Percentiles rank a stretch among this genome's conserved stretches.
These are phyloP conservation scores for Minunthozetes semirufus DNA, from an alignment of 2,888 invertebrate species.

Conservation along the genomic window DNA sequence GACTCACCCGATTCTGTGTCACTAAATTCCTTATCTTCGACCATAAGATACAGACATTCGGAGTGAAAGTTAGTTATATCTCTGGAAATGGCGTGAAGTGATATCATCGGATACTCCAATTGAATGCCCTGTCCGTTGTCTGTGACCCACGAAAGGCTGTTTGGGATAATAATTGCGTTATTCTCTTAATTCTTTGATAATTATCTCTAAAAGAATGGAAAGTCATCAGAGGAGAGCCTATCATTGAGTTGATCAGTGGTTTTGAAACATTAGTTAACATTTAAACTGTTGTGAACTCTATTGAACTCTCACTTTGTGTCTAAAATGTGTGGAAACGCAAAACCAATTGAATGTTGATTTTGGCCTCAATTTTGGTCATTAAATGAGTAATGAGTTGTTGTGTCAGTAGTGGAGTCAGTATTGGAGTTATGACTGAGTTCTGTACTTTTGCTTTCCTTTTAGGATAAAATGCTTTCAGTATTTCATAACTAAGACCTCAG, in stretches of 20 bases:
- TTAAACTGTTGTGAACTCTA: too few species aligned
- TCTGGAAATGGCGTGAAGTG: constrained; percentile 67
- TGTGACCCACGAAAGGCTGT: constrained; percentile 56
- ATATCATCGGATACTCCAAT: constrained; percentile 64
- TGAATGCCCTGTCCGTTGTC: constrained; percentile 59
- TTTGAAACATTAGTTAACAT: neutral
- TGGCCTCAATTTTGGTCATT: constrained; percentile 4
- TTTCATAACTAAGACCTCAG: constrained; percentile 3
- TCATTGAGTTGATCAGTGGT: too few species aligned
- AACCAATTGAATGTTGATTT: constrained; percentile 6
- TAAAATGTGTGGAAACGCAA: neutral
- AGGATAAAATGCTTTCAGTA: neutral
- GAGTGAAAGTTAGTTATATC: constrained; percentile 59
- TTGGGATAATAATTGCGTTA: neutral
- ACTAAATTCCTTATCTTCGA: constrained; percentile 54
- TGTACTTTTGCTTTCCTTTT: constrained; percentile 23
- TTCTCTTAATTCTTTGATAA: neutral
- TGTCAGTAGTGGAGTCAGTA: neutral
- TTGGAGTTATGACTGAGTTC: neutral
- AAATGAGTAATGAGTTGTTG: too few species aligned
- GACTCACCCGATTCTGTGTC: constrained; percentile 35
- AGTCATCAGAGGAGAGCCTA: neutral
- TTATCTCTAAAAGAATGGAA: neutral
- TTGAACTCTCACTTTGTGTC: too few species aligned
- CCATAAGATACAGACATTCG: constrained; percentile 65